phyloP scores from a whole-genome alignment of 2,888 invertebrate species.

The Hermaeophaga mercurialis region DNA sequence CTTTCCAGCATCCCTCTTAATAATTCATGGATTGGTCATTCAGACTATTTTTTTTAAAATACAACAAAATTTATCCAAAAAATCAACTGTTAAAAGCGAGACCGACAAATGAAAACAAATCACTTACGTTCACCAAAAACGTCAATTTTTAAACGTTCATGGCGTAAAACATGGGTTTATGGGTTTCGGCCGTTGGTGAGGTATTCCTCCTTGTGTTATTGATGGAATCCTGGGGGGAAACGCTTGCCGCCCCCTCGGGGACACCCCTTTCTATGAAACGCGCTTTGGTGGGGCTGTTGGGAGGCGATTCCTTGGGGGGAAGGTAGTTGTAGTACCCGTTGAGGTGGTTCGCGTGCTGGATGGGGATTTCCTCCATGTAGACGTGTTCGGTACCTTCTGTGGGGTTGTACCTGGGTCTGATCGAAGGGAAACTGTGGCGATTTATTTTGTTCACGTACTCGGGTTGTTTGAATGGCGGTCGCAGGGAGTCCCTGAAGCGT shows the following conservation, averaged over 20 bases:
- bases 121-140: no score
- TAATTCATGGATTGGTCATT: no score
- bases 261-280: conserved; percentile 67
- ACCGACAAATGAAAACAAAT: no score
- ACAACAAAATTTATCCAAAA: no score
- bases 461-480: conserved; percentile 24
- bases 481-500: conserved; percentile 24
- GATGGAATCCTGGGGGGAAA: conserved; percentile 66
- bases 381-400: conserved; percentile 20
- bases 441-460: conserved; percentile 41
- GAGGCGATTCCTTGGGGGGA: conserved; percentile 54
- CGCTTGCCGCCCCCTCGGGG: conserved; percentile 76
- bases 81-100: no score
- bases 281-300: conserved; percentile 63
- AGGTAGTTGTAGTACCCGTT: conserved; percentile 48
- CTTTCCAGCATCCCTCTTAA: no score
- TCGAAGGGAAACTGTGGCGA: conserved; percentile 52
- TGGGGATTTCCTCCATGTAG: conserved; percentile 34
- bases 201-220: conserved; percentile 40
- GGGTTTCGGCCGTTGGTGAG: conserved; percentile 60
- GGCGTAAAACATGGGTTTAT: conserved; percentile 75
- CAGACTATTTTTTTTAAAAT: no score
- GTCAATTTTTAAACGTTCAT: conserved; percentile 77
- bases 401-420: conserved; percentile 40
- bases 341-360: conserved; percentile 35